Evolutionary conservation across 2,797 vertebrate genomes (phyloP), one percentile per base, ranked within the genome.

Genomic region (Alca torda): DNA sequence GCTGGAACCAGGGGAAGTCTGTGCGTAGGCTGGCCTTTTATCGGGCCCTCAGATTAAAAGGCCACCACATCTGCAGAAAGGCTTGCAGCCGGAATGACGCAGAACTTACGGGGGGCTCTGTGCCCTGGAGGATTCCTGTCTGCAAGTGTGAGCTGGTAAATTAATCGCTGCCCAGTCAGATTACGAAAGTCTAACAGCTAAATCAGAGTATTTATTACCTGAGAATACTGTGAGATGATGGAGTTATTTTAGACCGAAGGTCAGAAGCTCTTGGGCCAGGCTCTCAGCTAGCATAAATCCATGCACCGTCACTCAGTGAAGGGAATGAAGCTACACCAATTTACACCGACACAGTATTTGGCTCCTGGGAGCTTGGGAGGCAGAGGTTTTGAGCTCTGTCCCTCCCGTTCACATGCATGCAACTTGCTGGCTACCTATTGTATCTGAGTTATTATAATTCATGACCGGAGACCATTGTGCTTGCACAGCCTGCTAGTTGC

Each of bases 11-110:
- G 53, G 77, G 77, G 23, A 61, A 41, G 45, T 75, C 63, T 87
- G 46, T 93, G 94, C 87, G 76, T 90, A 86, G 95, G 88, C 80
- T 69, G 93, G 70, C 77, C 90, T 96, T 96, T 96, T 94, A 95
- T 96, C 95, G 1, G 77, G 51, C 80, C 90, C 83, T 26, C 73
- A 33, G 88, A 90, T 78, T 39, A 86, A 72, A 31, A 70, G 72
- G 82, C 86, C 61, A 69, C 61, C 67, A 84, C 96, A 96, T 97
- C 94, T 96, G 95, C 92, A 84, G 76, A 2, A 46, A 46, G 57
- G 11, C 4, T 69, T 41, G 87, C 43, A 51, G 92, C 45, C 2
- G 3, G 53, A 19, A 5, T 96, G 94, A 97, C 92, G 92, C 94
- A 96, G 61, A 65, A 28, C 45, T 50, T 25, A 25, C 14, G 1